Conservation (phyloP, 2,888 invertebrate species). For the Oligia strigilis region DNA sequence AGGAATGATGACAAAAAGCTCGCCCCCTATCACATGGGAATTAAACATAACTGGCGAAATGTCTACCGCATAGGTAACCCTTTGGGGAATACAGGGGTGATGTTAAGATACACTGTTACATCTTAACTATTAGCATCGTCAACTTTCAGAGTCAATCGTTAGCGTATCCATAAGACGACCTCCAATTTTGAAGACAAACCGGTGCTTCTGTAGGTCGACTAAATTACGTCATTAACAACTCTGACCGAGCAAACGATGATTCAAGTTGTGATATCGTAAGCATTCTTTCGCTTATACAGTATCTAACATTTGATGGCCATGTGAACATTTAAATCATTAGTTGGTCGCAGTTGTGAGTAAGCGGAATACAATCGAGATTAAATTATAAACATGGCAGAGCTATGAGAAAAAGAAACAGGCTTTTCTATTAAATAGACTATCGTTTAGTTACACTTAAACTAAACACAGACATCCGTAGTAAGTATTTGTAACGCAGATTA, state of each 20-base stretch:
- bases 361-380: conserved; percentile 25
- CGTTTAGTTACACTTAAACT: conserved; percentile 10
- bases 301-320: conserved; percentile 67
- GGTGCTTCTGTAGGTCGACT: conserved; percentile 81
- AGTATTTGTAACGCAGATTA: conserved; percentile 25
- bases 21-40: too few species aligned
- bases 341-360: conserved; percentile 14
- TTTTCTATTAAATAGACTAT: background rate
- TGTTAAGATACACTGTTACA: background rate
- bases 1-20: background rate
- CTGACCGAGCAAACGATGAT: conserved; percentile 74
- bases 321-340: conserved; percentile 70
- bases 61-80: background rate
- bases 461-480: conserved; percentile 32
- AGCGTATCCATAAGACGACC: conserved; percentile 35
- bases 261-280: conserved; percentile 78
- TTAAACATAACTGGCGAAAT: background rate
- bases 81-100: background rate
- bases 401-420: conserved; percentile 12
- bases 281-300: conserved; percentile 73
- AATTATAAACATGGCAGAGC: background rate
- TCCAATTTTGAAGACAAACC: conserved; percentile 69
- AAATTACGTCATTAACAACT: conserved; percentile 82
- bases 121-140: background rate
- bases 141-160: conserved; percentile 5